These are phyloP conservation scores for Halyomorpha halys DNA, from an alignment of 1,140 invertebrate species.

Conservation along the genomic window DNA sequence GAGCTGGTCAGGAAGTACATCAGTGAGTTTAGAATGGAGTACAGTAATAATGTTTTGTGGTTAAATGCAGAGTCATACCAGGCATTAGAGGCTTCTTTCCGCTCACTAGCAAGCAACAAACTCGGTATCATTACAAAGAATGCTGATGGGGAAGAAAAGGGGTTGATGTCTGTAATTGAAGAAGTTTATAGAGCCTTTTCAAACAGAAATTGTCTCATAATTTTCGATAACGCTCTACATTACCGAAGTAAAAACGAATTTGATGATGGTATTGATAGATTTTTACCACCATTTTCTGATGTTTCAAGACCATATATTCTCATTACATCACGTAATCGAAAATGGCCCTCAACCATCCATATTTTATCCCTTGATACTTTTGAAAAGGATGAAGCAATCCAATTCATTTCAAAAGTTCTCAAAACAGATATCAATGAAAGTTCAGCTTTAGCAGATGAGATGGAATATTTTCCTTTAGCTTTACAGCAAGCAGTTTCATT, in stretches of 20 bases:
- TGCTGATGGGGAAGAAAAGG: background rate
- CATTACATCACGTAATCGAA: background rate
- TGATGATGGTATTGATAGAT: background rate
- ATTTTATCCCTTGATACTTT: background rate
- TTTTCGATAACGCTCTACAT: too few species aligned
- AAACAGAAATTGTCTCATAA: background rate
- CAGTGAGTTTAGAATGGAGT: background rate
- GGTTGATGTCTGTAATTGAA: background rate
- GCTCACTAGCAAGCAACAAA: background rate
- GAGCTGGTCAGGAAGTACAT: background rate
- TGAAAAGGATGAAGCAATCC: background rate
- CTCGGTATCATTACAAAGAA: background rate
- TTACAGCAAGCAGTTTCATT: too few species aligned
- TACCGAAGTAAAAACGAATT: background rate
- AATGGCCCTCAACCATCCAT: background rate
- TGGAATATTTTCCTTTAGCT: background rate
- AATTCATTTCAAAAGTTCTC: background rate
- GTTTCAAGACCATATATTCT: background rate
- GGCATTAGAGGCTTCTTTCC: background rate
- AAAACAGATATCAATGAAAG: background rate
- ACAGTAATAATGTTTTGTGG: background rate
- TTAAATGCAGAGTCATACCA: background rate
- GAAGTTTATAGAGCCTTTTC: background rate
- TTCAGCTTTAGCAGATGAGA: background rate
- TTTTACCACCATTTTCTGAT: background rate